A percentile compares a stretch with the other conserved stretches of the same genome.
These are phyloP conservation scores for Pseudococcus longispinus DNA, from an alignment of 2,888 invertebrate species.

Conservation along the genomic window DNA sequence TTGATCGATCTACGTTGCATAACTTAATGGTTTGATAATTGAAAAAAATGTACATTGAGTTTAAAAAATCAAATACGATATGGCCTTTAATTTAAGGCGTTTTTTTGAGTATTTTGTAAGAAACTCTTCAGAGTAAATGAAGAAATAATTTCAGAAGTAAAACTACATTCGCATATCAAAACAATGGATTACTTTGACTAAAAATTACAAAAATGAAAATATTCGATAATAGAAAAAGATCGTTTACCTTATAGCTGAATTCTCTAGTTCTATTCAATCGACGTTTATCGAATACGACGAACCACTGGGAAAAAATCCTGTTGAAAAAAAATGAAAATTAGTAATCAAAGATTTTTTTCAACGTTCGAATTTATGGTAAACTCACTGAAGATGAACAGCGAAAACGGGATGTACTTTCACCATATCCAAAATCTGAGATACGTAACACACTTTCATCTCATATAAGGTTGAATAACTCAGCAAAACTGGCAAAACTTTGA, in stretches of 20 bases:
- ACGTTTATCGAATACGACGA: not conserved
- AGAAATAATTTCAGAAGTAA: no score
- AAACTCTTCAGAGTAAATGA: no score
- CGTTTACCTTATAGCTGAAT: not conserved
- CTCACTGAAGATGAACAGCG: not conserved
- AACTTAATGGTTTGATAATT: not conserved
- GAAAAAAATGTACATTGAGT: no score
- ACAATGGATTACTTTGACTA: no score
- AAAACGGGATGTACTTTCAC: not conserved
- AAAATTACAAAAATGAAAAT: no score
- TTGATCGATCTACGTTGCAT: not conserved
- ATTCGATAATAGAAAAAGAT: no score
- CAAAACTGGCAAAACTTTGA: constrained; percentile 21
- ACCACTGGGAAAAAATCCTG: not conserved
- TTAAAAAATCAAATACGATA: no score
- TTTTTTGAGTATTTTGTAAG: no score
- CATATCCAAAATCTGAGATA: not conserved
- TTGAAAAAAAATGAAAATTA: not conserved
- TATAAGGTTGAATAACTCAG: not conserved
- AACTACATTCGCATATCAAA: no score
- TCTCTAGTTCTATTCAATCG: not conserved
- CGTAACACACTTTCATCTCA: not conserved
- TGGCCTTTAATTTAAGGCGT: no score
- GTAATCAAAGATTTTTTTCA: not conserved
- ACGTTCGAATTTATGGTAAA: not conserved